Evolutionary conservation across 2,888 invertebrate genomes (phyloP).

Genomic region (Limenitis camilla): DNA sequence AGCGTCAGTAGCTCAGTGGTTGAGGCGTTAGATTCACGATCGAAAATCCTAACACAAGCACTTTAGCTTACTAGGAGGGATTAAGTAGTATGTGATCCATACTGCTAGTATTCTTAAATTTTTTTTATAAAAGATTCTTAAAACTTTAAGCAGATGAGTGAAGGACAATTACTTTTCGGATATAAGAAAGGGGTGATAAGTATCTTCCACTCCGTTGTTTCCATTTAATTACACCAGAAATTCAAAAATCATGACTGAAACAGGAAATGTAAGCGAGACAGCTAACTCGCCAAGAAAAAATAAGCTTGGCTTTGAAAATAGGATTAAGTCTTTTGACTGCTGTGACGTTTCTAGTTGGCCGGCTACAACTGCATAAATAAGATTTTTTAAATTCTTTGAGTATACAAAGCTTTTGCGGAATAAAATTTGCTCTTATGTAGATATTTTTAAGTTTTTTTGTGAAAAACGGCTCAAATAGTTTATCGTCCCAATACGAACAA

Average conservation of each 20-base stretch:
- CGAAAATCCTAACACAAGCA: too few species aligned
- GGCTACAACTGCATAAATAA: conserved; percentile 18
- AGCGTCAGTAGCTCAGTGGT: too few species aligned
- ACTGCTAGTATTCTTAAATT: too few species aligned
- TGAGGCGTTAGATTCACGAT: too few species aligned
- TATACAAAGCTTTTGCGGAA: neutral
- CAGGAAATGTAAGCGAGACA: conserved; percentile 33
- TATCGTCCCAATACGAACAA: neutral
- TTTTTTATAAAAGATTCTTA: too few species aligned
- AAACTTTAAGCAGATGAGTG: conserved; percentile 31
- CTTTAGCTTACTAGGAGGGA: too few species aligned
- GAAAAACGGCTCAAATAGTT: neutral
- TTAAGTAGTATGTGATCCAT: too few species aligned
- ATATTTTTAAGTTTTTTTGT: neutral
- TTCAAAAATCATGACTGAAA: conserved; percentile 44
- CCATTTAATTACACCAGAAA: conserved; percentile 68
- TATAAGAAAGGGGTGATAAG: too few species aligned
- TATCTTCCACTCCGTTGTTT: conserved; percentile 62
- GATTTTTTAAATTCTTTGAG: neutral
- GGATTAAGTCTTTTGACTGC: conserved; percentile 44
- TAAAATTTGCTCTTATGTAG: neutral
- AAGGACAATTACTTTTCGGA: too few species aligned
- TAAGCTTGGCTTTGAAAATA: conserved; percentile 45
- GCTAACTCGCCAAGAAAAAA: conserved; percentile 13
- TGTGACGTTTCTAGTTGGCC: conserved; percentile 29